A percentile compares a stretch with the other conserved stretches of the same genome.
phyloP scores from a whole-genome alignment of 92 coral and sea anemone genomes.

The Parazoanthus darwini region DNA sequence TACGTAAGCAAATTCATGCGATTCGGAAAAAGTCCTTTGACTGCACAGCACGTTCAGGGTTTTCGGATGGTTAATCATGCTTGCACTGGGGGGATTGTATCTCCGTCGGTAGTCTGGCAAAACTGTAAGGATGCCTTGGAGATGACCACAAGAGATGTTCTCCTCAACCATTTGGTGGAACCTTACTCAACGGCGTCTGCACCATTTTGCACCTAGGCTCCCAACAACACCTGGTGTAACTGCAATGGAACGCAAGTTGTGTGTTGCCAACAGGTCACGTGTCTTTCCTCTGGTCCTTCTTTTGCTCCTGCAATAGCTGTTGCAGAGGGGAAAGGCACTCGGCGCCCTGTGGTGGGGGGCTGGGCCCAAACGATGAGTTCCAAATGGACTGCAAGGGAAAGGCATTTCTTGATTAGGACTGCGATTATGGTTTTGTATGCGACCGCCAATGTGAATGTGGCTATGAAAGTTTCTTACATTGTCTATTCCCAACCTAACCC shows the following conservation, averaged over 20 bases:
- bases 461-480: too few relatives aligned
- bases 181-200: neutral
- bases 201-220: neutral
- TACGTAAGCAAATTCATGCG: neutral
- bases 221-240: constrained; percentile 13
- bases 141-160: neutral
- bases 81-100: neutral
- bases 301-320: constrained; percentile 95
- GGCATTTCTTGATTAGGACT: neutral
- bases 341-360: constrained; percentile 62
- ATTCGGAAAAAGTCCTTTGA: neutral
- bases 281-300: constrained; percentile 81
- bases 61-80: neutral
- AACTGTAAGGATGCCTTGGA: neutral
- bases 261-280: constrained; percentile 46
- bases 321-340: constrained; percentile 84
- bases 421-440: too few relatives aligned
- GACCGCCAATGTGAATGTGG: too few relatives aligned
- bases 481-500: too few relatives aligned
- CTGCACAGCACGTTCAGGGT: neutral
- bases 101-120: neutral
- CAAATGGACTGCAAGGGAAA: constrained; percentile 78
- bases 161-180: neutral
- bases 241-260: neutral
- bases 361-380: constrained; percentile 82